A percentile compares a stretch with the other conserved stretches of the same genome.
Evolutionary conservation across 2,888 invertebrate species (phyloP).

Genomic region (Dryobota labecula): DNA sequence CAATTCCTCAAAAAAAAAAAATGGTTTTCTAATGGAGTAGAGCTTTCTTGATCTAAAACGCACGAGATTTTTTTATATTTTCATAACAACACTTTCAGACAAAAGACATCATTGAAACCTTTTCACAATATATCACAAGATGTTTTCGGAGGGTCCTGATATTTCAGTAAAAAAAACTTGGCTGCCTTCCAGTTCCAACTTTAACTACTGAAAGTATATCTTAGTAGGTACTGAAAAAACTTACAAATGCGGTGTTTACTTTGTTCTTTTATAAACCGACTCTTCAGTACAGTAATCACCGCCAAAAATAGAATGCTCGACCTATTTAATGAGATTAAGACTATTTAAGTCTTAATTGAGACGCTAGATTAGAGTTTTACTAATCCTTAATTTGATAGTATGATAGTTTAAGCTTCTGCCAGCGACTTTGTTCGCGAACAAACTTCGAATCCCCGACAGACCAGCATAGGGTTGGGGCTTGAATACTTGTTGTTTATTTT

Average conservation of each 20-base stretch:
- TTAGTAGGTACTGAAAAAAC: neutral
- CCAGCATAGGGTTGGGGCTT: constrained; percentile 15
- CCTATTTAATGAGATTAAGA: constrained; percentile 51
- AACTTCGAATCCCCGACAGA: constrained; percentile 7
- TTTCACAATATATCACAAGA: neutral
- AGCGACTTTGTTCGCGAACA: constrained; percentile 30
- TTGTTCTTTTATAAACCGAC: constrained; percentile 4
- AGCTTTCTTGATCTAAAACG: neutral
- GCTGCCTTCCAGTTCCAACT: neutral
- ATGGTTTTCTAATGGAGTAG: neutral
- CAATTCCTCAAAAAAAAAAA: too few relatives aligned
- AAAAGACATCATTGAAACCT: neutral
- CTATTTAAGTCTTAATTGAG: constrained; percentile 44
- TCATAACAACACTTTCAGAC: too few relatives aligned
- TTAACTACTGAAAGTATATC: neutral
- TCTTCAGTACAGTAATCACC: constrained; percentile 26
- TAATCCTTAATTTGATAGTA: constrained; percentile 60
- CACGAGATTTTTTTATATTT: neutral
- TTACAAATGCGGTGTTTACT: neutral
- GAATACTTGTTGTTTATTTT: neutral
- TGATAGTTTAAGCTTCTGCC: constrained; percentile 38
- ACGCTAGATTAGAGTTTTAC: constrained; percentile 20
- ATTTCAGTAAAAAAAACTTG: neutral
- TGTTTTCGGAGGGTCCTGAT: neutral
- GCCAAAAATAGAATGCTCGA: constrained; percentile 38